Evolutionary conservation across 2,113 vertebrate species (phyloP), one percentile per base, ranked within the genome.

Genomic region (Xiphias gladius): DNA sequence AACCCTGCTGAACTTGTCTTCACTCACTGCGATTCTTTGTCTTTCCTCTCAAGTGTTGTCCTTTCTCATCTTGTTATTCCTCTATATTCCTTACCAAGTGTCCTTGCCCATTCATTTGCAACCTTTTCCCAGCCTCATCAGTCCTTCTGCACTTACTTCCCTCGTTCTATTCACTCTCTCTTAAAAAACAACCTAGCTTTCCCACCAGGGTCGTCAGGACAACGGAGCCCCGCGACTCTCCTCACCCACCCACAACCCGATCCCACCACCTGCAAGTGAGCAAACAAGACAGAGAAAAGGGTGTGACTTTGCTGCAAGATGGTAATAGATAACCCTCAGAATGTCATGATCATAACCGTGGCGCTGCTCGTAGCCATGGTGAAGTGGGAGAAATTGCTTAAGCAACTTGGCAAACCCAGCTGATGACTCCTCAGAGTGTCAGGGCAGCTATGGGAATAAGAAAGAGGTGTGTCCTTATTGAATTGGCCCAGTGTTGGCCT

Each of bases 171-270:
- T 91, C 78, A 89, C 63, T 68, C 77, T 63, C 67, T 54, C 76
- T 85, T 59, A 79, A 89, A 89, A 93, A 92, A 88, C 84, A 93
- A 81, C 80, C 41, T 20, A 80, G 68, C 68, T 92, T 93, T 91
- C 91, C 90, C 93, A 92, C 77, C 76, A 75, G 82, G 48, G 89
- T 93, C 74, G 82, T 59, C 91, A 86, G 43, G 92, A 91, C 91
- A 89, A 93, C 93, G 5, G 32, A 76, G 22, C 37, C 37, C 67
- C 54, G 74, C 79, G 35, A 76, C 57, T 81, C 77, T 83, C 62
- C 22, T 67, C 80, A 70, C 28, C 48, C 43, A 37, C 67, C 64
- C 62, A 41, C 75, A 46, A 48, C 61, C 75, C 43, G 75, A 76
- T 76, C 73, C 71, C 71, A 74, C 76, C 58, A 86, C 46, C 71